Evolutionary conservation across 2,797 vertebrate species (phyloP).

Genomic region (Lepus oiostolus): DNA sequence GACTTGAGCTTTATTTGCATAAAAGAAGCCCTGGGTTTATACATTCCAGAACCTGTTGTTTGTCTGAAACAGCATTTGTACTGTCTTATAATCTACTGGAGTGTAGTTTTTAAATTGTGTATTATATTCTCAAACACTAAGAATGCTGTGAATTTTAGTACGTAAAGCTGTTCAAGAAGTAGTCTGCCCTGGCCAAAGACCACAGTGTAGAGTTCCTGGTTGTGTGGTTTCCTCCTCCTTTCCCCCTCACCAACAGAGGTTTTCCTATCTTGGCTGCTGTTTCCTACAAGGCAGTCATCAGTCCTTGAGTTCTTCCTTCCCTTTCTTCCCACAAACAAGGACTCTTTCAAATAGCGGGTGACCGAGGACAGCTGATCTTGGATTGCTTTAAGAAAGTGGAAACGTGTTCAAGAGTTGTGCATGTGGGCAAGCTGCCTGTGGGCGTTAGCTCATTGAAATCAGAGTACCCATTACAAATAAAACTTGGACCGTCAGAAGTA

Average conservation of each 20-base stretch:
- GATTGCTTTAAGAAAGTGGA: constrained; percentile 59
- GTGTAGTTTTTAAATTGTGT: constrained; percentile 67
- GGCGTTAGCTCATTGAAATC: constrained; percentile 60
- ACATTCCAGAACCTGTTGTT: constrained; percentile 60
- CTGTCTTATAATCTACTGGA: constrained; percentile 29
- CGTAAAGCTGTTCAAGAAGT: constrained; percentile 61
- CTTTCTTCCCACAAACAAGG: constrained; percentile 78
- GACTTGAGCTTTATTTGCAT: constrained; percentile 72
- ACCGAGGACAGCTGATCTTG: constrained; percentile 66
- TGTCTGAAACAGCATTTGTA: constrained; percentile 65
- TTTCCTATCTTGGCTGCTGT: constrained; percentile 81
- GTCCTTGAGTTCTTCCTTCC: constrained; percentile 78
- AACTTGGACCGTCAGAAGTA: constrained; percentile 62
- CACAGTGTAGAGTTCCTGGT: constrained; percentile 70
- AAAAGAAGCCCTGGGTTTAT: constrained; percentile 56
- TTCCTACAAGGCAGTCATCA: constrained; percentile 73
- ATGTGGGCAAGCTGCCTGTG: constrained; percentile 56
- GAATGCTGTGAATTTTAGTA: constrained; percentile 65
- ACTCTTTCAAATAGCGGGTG: constrained; percentile 62
- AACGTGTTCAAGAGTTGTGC: constrained; percentile 63
- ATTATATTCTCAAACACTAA: constrained; percentile 57
- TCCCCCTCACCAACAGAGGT: constrained; percentile 67
- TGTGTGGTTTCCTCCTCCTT: constrained; percentile 75
- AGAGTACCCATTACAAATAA: constrained; percentile 48
- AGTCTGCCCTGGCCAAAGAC: constrained; percentile 72